These are phyloP conservation scores for Scomber colias DNA, from an alignment of 2,113 vertebrate species.

Conservation along the genomic window DNA sequence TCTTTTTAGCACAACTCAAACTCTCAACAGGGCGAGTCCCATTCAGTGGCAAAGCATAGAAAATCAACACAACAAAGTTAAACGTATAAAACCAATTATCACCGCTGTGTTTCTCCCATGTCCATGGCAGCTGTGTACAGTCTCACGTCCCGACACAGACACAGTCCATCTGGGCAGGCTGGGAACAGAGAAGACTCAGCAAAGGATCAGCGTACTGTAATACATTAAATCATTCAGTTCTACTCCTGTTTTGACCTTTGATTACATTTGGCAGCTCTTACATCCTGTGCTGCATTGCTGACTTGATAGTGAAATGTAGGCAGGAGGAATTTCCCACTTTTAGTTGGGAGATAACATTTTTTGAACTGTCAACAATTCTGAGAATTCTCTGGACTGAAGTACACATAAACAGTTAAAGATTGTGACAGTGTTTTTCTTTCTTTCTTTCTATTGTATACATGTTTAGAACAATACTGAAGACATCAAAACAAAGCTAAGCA, in stretches of 20 bases:
- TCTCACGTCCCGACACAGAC: conserved; percentile 32
- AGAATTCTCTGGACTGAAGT: background rate
- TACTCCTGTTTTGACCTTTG: conserved; percentile 58
- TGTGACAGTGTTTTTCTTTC: too few species aligned
- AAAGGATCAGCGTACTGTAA: conserved; percentile 51
- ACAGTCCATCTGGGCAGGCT: conserved; percentile 48
- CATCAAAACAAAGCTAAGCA: too few species aligned
- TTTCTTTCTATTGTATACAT: too few species aligned
- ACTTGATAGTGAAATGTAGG: conserved; percentile 23
- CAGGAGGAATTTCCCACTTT: conserved; percentile 40
- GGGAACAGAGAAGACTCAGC: conserved; percentile 37
- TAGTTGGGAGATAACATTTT: conserved; percentile 36
- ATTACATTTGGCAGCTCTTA: conserved; percentile 41
- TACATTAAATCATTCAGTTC: conserved; percentile 33
- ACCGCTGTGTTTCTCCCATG: conserved; percentile 46
- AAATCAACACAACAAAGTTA: conserved; percentile 41
- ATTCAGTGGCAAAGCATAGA: conserved; percentile 6
- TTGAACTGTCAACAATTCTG: conserved; percentile 34
- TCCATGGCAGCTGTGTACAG: conserved; percentile 55
- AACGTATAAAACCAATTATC: conserved; percentile 55
- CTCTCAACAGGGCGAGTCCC: background rate
- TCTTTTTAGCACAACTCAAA: conserved; percentile 2
- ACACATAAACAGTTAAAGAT: too few species aligned
- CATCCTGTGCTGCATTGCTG: conserved; percentile 47
- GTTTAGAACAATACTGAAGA: too few species aligned